These are phyloP conservation scores for Myopa tessellatipennis DNA, from an alignment of 2,888 invertebrate species.

Conservation along the genomic window DNA sequence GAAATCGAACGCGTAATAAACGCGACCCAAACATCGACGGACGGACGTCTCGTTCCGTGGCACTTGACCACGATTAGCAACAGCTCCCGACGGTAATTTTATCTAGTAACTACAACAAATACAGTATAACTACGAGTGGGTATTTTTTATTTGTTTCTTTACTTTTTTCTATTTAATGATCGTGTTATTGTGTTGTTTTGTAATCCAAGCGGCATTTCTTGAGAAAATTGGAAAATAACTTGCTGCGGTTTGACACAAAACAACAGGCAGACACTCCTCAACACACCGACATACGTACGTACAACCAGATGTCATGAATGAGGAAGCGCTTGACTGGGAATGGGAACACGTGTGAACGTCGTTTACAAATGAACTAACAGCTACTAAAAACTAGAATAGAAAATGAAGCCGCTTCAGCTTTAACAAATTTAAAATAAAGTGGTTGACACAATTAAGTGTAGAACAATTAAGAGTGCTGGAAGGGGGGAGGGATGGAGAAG, in stretches of 20 bases:
- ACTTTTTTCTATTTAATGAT: not conserved
- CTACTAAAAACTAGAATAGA: not conserved
- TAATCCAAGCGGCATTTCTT: constrained; percentile 11
- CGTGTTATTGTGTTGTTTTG: not conserved
- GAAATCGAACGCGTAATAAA: not conserved
- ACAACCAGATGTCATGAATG: not conserved
- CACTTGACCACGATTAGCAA: not conserved
- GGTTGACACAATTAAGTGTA: constrained; percentile 42
- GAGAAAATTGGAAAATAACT: constrained; percentile 30
- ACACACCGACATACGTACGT: not conserved
- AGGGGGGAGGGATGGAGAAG: not conserved
- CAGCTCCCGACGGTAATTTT: not conserved
- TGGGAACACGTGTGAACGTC: constrained; percentile 16
- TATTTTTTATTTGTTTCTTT: not conserved
- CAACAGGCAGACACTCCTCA: not conserved
- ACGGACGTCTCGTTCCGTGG: not conserved
- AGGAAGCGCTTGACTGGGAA: constrained; percentile 21
- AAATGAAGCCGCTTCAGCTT: not conserved
- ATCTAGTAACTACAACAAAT: not conserved
- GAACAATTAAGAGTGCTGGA: not conserved
- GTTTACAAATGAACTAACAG: not conserved
- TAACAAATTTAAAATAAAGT: not conserved
- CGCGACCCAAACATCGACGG: not conserved
- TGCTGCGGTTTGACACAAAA: constrained; percentile 18
- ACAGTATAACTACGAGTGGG: not conserved